phyloP scores from a whole-genome alignment of 2,888 invertebrate genomes.

The Eupithecia inturbata region DNA sequence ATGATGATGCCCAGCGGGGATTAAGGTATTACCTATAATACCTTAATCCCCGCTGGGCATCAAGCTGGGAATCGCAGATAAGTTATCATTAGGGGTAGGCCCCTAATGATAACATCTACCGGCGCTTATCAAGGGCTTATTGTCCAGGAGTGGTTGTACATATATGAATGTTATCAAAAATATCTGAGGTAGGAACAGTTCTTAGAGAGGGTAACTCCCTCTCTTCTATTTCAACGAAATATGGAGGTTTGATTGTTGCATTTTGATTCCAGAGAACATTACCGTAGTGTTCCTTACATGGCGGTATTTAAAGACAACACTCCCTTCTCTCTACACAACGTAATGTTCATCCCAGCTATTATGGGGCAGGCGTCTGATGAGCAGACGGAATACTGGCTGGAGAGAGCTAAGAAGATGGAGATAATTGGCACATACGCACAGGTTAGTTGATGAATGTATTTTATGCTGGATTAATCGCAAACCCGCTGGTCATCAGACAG shows the following conservation, averaged over 20 bases:
- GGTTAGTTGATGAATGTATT: conserved; percentile 67
- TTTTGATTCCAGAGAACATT: conserved; percentile 72
- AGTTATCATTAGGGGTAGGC: no score
- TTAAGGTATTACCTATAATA: no score
- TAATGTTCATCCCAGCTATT: conserved; percentile 95
- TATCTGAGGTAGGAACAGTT: no score
- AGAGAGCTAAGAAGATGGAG: conserved; percentile 89
- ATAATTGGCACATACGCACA: conserved; percentile 98
- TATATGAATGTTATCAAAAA: no score
- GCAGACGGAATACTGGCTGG: conserved; percentile 93
- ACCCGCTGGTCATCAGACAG: no score
- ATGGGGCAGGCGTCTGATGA: conserved; percentile 93
- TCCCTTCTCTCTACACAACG: conserved; percentile 89
- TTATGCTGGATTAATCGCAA: no score
- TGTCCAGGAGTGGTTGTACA: no score
- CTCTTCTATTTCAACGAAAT: not conserved
- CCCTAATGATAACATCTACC: no score
- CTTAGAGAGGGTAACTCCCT: not conserved
- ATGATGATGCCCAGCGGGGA: no score
- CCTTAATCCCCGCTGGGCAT: no score
- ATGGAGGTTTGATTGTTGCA: conserved; percentile 35
- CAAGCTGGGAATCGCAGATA: no score
- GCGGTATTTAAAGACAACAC: conserved; percentile 88
- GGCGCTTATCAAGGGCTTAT: no score
- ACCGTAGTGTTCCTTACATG: conserved; percentile 85